Conservation (phyloP, 2,113 vertebrate species). For the Colaptes auratus region DNA sequence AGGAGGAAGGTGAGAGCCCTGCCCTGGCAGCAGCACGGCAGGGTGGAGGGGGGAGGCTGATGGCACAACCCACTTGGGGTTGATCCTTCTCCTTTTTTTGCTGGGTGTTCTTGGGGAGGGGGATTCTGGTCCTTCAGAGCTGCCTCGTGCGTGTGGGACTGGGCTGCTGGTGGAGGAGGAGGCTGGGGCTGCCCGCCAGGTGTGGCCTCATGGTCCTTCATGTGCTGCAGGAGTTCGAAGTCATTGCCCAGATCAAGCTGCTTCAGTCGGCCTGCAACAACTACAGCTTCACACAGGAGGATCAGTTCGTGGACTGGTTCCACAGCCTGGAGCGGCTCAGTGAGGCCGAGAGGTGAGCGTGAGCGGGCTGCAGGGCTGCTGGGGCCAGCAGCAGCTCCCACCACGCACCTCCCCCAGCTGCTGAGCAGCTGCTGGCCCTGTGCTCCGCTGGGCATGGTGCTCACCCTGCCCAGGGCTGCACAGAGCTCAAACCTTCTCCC, state of each 20-base stretch:
- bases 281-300: slow-evolving; percentile 89
- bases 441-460: background rate
- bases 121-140: background rate
- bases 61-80: background rate
- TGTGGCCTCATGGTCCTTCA: background rate
- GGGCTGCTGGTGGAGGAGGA: background rate
- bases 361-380: rapidly evolving
- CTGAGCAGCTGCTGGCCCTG: background rate
- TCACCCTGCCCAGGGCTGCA: too few relatives aligned
- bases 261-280: slow-evolving; percentile 96
- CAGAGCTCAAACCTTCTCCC: background rate
- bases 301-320: slow-evolving; percentile 89
- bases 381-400: rapidly evolving
- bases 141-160: rapidly evolving
- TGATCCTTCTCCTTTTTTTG: background rate
- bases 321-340: slow-evolving; percentile 85
- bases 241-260: slow-evolving; percentile 97
- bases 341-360: slow-evolving; percentile 88
- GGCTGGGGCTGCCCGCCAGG: background rate
- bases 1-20: slow-evolving; percentile 88
- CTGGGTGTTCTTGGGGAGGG: background rate
- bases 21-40: background rate
- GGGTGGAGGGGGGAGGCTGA: background rate
- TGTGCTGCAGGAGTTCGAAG: slow-evolving; percentile 89
- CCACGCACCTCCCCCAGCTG: rapidly evolving